Evolutionary conservation across 2,888 invertebrate species (phyloP), one percentile per base, ranked within the genome.

Genomic region (Cerceris ruficornis): DNA sequence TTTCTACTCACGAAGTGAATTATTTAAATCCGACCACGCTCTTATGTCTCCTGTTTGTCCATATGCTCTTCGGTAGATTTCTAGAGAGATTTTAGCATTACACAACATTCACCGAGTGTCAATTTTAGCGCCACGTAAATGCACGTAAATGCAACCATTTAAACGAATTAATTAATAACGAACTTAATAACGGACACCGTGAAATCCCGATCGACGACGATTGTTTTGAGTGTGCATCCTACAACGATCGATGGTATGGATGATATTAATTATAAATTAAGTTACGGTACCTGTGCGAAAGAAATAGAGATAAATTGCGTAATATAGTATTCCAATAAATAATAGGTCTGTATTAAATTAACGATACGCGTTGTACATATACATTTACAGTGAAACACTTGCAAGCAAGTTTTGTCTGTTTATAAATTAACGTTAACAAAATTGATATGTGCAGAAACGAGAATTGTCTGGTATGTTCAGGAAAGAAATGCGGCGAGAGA

Each of bases 281-380:
- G 58, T 72, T 72, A 69, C 58, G 39, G 9, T 50, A 71, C 59
- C 75, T 75, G 70, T 67, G 62, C 75, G 77, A 66, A 67, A 61
- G 67, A 66, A 73, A 74, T 55, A 55, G 62, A 69, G 39, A 28
- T 46, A 59, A 69, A 55, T 59, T 58, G 58, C 28, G 52, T 70
- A 65, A 69, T 42, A 72, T 61, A 61, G 61, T 46, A 68, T 69
- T 70, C 61, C 42, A 72, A 75, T 69, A 71, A 75, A 75, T 71
- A 75, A 79, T 61, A 68, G 57, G 64, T 69, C 68, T 69, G 58
- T 77, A 75, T 75, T 67, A 66, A 71, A 71, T 66, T 61, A 66
- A 67, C 65, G 52, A 42, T 59, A 70, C 67, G 64, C 62, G 69
- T 65, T 69, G 43, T 70, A 68, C 55, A 74, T 64, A 57, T 54